A percentile compares a stretch with the other conserved stretches of the same genome.
Evolutionary conservation across 2,797 vertebrate genomes (phyloP).

Genomic region (Ispidina picta): DNA sequence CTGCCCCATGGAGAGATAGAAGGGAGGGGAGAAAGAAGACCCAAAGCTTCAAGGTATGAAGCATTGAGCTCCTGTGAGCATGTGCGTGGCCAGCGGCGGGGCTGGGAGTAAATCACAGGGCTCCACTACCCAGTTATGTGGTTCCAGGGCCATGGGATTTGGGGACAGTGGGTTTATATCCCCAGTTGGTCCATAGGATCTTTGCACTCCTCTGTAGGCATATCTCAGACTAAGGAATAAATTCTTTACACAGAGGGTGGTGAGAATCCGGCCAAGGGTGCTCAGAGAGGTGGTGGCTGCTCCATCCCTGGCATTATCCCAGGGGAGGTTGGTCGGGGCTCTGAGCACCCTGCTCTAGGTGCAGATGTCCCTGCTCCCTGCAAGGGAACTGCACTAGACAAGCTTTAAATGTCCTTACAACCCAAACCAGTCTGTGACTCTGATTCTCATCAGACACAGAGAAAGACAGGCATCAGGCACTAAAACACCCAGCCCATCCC

Average conservation of each 20-base stretch:
- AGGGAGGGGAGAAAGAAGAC: not conserved
- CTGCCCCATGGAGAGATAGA: not conserved
- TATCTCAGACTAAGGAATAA: not conserved
- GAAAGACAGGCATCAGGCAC: not conserved
- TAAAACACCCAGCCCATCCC: not conserved
- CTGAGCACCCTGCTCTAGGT: not conserved
- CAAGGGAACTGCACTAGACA: not conserved
- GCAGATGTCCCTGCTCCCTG: not conserved
- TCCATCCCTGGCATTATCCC: not conserved
- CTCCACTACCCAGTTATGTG: rapidly evolving
- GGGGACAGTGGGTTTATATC: not conserved
- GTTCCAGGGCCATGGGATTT: rapidly evolving
- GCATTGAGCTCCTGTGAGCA: not conserved
- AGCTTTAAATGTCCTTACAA: not conserved
- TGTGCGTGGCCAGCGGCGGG: not conserved
- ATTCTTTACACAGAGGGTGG: not conserved
- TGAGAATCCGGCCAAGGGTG: not conserved
- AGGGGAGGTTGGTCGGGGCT: not conserved
- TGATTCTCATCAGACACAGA: not conserved
- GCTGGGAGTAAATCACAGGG: not conserved
- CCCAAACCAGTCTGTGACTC: not conserved
- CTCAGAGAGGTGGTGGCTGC: not conserved
- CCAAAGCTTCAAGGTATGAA: not conserved
- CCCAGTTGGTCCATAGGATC: rapidly evolving
- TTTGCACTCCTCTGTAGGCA: not conserved